Conservation (phyloP, 2,888 invertebrate species). For the Lasiommata megera region DNA sequence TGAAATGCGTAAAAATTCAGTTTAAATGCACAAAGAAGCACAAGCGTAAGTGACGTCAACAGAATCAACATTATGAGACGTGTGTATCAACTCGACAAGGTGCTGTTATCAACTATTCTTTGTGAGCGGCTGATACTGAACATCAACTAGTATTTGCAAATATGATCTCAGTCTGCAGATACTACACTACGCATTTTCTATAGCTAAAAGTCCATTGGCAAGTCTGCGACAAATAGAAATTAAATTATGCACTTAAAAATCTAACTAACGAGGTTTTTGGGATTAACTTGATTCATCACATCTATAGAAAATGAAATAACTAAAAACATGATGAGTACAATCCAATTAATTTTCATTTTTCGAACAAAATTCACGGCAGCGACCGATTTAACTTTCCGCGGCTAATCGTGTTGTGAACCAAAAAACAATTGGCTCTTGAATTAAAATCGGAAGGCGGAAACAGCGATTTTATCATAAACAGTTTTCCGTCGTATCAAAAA, state of each 20-base stretch:
- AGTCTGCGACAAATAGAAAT: no score
- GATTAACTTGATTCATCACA: background rate
- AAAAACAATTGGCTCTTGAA: conserved; percentile 8
- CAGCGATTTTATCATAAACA: conserved; percentile 2
- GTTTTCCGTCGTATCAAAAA: conserved; percentile 17
- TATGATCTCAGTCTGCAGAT: no score
- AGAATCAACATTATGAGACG: no score
- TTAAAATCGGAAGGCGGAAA: conserved; percentile 17
- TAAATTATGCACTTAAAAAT: background rate
- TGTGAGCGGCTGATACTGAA: no score
- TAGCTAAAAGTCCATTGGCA: no score
- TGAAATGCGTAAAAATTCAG: background rate
- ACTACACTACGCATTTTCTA: no score
- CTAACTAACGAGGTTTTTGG: background rate
- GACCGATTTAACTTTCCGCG: background rate
- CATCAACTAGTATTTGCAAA: no score
- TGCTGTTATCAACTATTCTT: no score
- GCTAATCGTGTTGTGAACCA: background rate
- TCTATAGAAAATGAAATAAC: background rate
- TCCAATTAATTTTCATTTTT: background rate
- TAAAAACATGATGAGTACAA: background rate
- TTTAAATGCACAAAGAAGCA: no score
- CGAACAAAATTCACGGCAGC: background rate
- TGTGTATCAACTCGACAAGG: no score
- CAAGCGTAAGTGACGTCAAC: no score